phyloP scores from a whole-genome alignment of 1,140 invertebrate genomes.

The Dysdera silvatica region DNA sequence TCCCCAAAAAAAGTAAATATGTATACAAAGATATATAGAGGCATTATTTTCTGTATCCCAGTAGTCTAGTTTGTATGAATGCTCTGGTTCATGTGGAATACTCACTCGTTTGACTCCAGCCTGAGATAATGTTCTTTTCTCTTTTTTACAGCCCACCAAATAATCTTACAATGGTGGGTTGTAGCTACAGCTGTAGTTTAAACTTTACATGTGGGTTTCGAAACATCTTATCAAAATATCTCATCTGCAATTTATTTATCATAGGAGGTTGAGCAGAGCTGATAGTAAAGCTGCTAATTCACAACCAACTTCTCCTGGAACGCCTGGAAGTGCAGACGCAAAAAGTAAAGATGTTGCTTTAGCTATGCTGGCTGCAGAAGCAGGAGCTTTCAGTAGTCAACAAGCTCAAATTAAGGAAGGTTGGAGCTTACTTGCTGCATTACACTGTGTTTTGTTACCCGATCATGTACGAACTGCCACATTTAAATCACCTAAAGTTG shows the following conservation, averaged over 20 bases:
- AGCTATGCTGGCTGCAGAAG: constrained; percentile 59
- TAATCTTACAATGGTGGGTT: too few relatives aligned
- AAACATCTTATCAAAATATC: too few relatives aligned
- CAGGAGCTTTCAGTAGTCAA: constrained; percentile 71
- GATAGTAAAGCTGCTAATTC: constrained; percentile 29
- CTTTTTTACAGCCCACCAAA: too few relatives aligned
- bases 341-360: constrained; percentile 15
- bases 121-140: too few relatives aligned
- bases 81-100: too few relatives aligned
- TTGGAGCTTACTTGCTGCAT: constrained; percentile 88
- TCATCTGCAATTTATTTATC: neutral
- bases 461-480: constrained; percentile 66
- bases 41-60: too few relatives aligned
- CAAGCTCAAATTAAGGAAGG: constrained; percentile 89
- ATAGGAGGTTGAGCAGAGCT: constrained; percentile 32
- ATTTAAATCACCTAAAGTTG: constrained; percentile 87
- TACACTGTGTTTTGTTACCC: constrained; percentile 91
- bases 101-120: too few relatives aligned
- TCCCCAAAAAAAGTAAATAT: too few relatives aligned
- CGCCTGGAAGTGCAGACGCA: constrained; percentile 7
- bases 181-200: too few relatives aligned
- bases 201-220: too few relatives aligned
- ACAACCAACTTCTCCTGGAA: constrained; percentile 15
- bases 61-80: too few relatives aligned
- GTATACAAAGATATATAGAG: too few relatives aligned